Evolutionary conservation across 2,113 vertebrate genomes (phyloP).

Genomic region (Toxostoma redivivum): DNA sequence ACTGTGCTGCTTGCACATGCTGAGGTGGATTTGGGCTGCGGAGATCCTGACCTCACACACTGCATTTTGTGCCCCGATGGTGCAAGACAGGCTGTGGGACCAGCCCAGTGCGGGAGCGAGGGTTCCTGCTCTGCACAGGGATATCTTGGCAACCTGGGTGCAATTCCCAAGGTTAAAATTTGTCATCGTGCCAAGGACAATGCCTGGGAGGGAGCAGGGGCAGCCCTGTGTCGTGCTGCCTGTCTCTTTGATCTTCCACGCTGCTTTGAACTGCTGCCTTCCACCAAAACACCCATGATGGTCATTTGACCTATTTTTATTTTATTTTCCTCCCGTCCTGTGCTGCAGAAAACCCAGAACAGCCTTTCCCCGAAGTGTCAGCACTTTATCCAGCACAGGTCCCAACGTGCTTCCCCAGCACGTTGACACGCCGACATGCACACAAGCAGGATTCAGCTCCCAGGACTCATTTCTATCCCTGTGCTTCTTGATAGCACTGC

Average conservation of each 20-base stretch:
- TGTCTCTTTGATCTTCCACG: background rate
- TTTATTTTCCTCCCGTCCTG: background rate
- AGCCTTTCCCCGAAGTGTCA: background rate
- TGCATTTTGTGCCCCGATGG: background rate
- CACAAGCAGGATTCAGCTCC: background rate
- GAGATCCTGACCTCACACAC: background rate
- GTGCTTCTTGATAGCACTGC: background rate
- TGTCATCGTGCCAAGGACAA: background rate
- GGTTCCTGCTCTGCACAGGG: background rate
- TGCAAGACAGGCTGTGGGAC: background rate
- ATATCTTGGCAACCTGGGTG: background rate
- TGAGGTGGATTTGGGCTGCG: background rate
- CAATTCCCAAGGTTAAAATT: background rate
- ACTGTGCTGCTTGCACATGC: accelerated
- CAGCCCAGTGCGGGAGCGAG: accelerated
- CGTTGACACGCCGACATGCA: accelerated
- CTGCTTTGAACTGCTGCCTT: background rate
- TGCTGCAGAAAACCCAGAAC: background rate
- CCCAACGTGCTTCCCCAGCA: background rate
- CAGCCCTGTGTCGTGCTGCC: background rate
- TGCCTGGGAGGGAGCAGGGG: background rate
- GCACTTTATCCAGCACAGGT: background rate
- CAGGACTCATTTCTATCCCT: background rate
- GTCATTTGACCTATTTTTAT: background rate
- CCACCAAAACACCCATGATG: background rate